phyloP scores from a whole-genome alignment of 2,888 invertebrate genomes.

The Meghimatium bilineatum region DNA sequence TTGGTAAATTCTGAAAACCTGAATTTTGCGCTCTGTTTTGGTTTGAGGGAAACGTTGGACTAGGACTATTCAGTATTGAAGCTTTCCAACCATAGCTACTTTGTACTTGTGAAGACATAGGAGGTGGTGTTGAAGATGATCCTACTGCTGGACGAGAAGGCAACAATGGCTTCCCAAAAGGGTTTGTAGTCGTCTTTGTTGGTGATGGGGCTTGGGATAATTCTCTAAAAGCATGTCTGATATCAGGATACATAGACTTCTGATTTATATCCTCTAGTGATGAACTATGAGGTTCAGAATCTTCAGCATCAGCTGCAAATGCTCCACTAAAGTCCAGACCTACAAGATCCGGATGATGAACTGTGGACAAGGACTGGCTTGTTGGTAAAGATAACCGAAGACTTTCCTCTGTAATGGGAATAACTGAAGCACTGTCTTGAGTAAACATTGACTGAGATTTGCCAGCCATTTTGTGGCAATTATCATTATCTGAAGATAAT shows the following conservation, averaged over 20 bases:
- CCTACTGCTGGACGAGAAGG: not conserved
- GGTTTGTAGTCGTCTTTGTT: not conserved
- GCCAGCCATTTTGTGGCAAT: not conserved
- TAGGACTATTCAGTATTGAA: slow-evolving; percentile 42
- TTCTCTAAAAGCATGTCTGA: slow-evolving; percentile 66
- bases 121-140: slow-evolving; percentile 16
- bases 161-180: not conserved
- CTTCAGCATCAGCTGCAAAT: not conserved
- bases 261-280: slow-evolving; percentile 52
- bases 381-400: slow-evolving; percentile 27
- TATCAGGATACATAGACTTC: slow-evolving; percentile 64
- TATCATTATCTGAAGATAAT: not conserved
- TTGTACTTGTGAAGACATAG: slow-evolving; percentile 14
- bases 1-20: not conserved
- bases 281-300: slow-evolving; percentile 23
- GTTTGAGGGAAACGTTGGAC: not conserved
- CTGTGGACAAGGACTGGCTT: slow-evolving; percentile 30
- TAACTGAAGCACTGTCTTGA: slow-evolving; percentile 28
- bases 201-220: slow-evolving; percentile 26
- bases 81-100: slow-evolving; percentile 57
- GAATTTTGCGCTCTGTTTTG: not conserved
- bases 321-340: slow-evolving; percentile 61
- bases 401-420: not conserved
- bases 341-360: slow-evolving; percentile 60
- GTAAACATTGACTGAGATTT: slow-evolving; percentile 50